A percentile compares a stretch with the other conserved stretches of the same genome.
phyloP scores from a whole-genome alignment of 2,113 vertebrate genomes.

The Apodemus sylvaticus region DNA sequence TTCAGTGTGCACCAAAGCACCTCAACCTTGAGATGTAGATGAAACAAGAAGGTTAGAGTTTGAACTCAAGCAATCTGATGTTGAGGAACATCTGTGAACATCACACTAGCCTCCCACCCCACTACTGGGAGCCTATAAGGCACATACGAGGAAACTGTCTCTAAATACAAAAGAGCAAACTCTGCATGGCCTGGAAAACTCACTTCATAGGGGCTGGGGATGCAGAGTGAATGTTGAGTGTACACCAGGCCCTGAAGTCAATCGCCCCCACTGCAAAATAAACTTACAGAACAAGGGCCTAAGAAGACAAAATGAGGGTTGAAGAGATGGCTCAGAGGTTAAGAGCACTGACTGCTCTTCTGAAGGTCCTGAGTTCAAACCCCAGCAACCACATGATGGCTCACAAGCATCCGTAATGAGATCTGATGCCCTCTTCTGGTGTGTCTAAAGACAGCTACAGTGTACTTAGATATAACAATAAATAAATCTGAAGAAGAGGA shows the following conservation, averaged over 20 bases:
- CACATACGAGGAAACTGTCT: conserved; percentile 14
- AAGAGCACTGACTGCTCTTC: too few relatives aligned
- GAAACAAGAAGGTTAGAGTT: neutral
- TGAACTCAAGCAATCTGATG: neutral
- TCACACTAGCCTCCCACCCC: neutral
- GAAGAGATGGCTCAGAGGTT: too few relatives aligned
- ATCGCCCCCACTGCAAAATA: neutral
- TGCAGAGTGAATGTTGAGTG: too few relatives aligned
- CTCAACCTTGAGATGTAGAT: neutral
- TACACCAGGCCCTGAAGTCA: neutral
- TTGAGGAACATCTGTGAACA: neutral
- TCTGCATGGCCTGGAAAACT: neutral
- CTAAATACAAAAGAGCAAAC: conserved; percentile 12
- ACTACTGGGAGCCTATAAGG: neutral
- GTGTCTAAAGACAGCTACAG: too few relatives aligned
- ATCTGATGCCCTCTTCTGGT: too few relatives aligned
- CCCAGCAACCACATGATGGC: too few relatives aligned
- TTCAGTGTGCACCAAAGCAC: neutral
- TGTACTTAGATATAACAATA: too few relatives aligned
- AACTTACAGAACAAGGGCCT: neutral
- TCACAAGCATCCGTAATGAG: too few relatives aligned
- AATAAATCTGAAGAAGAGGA: too few relatives aligned
- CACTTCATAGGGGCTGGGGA: neutral
- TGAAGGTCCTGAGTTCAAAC: too few relatives aligned
- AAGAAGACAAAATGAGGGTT: too few relatives aligned